Evolutionary conservation across 2,797 vertebrate genomes (phyloP).

Genomic region (Chaunax sp.): DNA sequence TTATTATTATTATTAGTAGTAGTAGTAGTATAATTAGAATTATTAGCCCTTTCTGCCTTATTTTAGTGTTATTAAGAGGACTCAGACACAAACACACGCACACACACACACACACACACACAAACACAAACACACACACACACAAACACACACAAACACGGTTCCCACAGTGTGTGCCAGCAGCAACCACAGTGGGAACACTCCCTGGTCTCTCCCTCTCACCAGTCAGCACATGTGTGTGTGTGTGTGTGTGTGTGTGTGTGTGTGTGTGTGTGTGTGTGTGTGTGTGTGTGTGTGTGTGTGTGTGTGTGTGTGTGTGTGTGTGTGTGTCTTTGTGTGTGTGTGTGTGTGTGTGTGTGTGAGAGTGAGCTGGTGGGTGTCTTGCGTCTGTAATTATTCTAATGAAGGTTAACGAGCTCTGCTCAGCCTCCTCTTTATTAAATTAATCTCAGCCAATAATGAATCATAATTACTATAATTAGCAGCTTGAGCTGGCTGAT

Average conservation of each 20-base stretch:
- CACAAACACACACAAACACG: background rate
- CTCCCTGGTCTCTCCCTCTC: constrained; percentile 16
- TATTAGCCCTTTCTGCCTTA: background rate
- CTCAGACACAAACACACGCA: constrained; percentile 4
- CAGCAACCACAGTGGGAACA: constrained; percentile 26
- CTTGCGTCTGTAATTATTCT: constrained; percentile 87
- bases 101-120: constrained; percentile 9
- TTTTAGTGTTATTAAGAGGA: constrained; percentile 10
- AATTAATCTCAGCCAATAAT: constrained; percentile 93
- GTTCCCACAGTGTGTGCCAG: constrained; percentile 31
- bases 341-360: constrained; percentile 8
- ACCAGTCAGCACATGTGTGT: background rate
- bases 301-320: constrained; percentile 20
- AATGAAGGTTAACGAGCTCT: constrained; percentile 95
- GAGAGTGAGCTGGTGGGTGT: constrained; percentile 40
- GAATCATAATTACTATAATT: constrained; percentile 96
- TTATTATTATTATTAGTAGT: too few relatives aligned
- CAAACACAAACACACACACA: constrained; percentile 26
- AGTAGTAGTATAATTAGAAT: too few relatives aligned
- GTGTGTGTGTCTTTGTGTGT: constrained; percentile 3
- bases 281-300: constrained; percentile 21
- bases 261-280: background rate
- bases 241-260: constrained; percentile 3
- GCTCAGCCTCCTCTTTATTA: constrained; percentile 91
- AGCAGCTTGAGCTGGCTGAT: constrained; percentile 82